A percentile compares a stretch with the other conserved stretches of the same genome.
Conservation (phyloP, 2,797 vertebrate species). For the Loriculus beryllinus region DNA sequence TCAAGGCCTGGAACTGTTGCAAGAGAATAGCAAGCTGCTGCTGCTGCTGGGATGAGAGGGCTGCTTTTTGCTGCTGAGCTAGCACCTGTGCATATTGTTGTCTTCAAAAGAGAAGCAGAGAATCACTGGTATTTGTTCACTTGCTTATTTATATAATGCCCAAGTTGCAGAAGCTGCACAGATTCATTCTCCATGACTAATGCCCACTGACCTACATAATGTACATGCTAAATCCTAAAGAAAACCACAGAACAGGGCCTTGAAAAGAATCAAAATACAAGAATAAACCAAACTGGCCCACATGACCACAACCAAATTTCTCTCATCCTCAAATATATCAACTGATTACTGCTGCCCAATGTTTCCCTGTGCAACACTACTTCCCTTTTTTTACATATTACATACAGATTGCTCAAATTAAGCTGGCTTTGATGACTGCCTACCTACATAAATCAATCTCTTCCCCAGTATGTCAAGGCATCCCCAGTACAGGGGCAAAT, state of each 20-base stretch:
- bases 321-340: neutral
- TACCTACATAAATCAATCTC: neutral
- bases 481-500: neutral
- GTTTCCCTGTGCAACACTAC: neutral
- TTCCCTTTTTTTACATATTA: neutral
- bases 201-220: neutral
- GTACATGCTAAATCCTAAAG: neutral
- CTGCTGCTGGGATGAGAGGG: conserved; percentile 91
- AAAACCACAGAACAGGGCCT: neutral
- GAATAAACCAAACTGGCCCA: neutral
- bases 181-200: neutral
- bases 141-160: neutral
- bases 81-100: conserved; percentile 93
- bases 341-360: neutral
- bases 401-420: neutral
- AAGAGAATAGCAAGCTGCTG: conserved; percentile 91
- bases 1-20: conserved; percentile 93
- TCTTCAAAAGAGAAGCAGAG: conserved; percentile 74
- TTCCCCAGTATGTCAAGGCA: neutral
- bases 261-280: neutral
- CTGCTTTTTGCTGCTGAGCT: conserved; percentile 94
- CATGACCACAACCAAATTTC: neutral
- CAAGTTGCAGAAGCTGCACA: neutral
- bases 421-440: neutral
- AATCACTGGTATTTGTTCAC: conserved; percentile 16